Conservation (phyloP, 2,113 vertebrate species). For the Malurus cyaneus region DNA sequence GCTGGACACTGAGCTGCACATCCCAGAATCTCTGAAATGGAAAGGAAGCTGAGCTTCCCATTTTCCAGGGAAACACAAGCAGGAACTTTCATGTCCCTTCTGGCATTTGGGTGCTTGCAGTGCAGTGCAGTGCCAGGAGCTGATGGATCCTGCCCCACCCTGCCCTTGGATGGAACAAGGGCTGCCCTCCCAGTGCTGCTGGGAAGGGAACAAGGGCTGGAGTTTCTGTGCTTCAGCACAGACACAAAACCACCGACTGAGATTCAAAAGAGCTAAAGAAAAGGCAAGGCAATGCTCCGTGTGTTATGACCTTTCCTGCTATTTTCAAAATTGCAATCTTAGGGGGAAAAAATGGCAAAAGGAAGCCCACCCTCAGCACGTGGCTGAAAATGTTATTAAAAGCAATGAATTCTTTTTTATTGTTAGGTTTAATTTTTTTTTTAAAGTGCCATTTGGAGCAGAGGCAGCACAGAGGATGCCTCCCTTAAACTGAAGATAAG, state of each 20-base stretch:
- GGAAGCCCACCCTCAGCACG: not conserved
- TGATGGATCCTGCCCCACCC: not conserved
- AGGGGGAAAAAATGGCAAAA: not conserved
- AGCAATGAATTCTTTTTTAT: slow-evolving; percentile 52
- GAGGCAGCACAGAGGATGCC: not conserved
- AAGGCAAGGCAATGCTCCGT: not conserved
- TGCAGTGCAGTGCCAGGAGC: slow-evolving; percentile 3
- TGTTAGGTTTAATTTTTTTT: slow-evolving; percentile 36
- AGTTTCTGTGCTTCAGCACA: not conserved
- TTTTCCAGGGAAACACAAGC: not conserved
- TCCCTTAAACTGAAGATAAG: slow-evolving; percentile 49
- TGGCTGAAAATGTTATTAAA: slow-evolving; percentile 42
- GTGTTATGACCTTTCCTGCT: not conserved
- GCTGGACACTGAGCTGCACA: not conserved
- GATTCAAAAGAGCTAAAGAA: not conserved
- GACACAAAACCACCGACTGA: not conserved
- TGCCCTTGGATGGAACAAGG: not conserved
- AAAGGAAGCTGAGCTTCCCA: not conserved
- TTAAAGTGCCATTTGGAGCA: slow-evolving; percentile 5
- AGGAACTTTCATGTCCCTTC: not conserved
- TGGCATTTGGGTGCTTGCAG: not conserved
- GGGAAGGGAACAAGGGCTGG: not conserved
- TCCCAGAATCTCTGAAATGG: not conserved
- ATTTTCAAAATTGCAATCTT: slow-evolving; percentile 4
- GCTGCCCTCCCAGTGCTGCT: not conserved